phyloP scores from a whole-genome alignment of 2,797 vertebrate species.

The Enteromius viviparus region DNA sequence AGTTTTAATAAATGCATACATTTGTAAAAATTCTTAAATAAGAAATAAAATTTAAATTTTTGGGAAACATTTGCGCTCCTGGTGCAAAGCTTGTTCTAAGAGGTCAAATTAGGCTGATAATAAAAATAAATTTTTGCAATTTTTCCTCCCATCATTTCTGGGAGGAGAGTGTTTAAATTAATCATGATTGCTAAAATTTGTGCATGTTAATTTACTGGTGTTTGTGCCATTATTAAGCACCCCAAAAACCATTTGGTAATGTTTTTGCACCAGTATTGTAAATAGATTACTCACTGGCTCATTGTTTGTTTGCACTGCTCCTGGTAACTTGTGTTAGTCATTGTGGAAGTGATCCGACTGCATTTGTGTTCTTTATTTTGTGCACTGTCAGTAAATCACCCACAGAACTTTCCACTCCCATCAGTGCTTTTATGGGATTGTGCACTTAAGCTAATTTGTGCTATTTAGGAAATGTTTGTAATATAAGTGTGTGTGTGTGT shows the following conservation, averaged over 20 bases:
- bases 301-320: neutral
- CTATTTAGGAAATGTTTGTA: neutral
- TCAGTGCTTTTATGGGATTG: neutral
- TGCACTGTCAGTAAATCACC: neutral
- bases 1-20: neutral
- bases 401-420: neutral
- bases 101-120: neutral
- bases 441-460: neutral
- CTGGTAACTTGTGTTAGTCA: neutral
- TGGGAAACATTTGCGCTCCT: neutral
- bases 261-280: neutral
- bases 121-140: no score
- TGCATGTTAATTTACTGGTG: no score
- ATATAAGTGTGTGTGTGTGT: neutral
- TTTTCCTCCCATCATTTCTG: no score
- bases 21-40: neutral
- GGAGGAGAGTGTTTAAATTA: neutral
- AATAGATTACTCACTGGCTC: neutral
- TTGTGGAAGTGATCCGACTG: neutral
- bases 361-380: neutral
- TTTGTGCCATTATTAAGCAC: neutral
- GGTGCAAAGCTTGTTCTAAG: neutral
- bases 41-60: neutral
- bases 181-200: neutral
- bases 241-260: neutral